These are phyloP conservation scores for Aporophyla lueneburgensis DNA, from an alignment of 2,888 invertebrate species.

Conservation along the genomic window DNA sequence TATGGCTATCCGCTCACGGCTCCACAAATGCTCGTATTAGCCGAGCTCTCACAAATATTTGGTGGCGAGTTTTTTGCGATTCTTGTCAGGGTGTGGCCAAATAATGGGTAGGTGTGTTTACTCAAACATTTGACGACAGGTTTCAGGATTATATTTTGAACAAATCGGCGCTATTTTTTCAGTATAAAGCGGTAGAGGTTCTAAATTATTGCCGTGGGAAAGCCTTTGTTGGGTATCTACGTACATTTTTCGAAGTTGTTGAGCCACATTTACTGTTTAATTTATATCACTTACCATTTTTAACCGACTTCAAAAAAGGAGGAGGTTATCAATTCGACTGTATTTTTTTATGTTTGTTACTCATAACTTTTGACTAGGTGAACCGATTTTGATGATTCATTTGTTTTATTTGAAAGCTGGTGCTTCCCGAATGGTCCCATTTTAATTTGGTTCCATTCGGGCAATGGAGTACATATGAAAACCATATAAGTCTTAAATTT, in stretches of 20 bases:
- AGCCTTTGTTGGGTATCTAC: not conserved
- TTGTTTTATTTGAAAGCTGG: too few species aligned
- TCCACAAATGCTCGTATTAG: conserved; percentile 55
- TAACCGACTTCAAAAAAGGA: too few species aligned
- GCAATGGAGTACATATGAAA: too few species aligned
- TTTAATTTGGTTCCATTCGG: too few species aligned
- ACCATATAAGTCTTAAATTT: too few species aligned
- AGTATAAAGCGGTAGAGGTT: conserved; percentile 8
- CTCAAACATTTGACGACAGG: conserved; percentile 30
- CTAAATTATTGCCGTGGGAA: not conserved
- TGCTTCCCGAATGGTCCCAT: too few species aligned
- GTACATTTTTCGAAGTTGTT: not conserved
- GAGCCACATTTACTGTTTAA: not conserved
- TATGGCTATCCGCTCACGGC: conserved; percentile 33
- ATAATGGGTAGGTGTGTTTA: conserved; percentile 43
- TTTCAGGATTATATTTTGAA: conserved; percentile 15
- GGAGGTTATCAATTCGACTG: too few species aligned
- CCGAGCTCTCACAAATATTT: conserved; percentile 55
- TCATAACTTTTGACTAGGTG: too few species aligned
- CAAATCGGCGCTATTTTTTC: conserved; percentile 9
- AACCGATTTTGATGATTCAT: too few species aligned
- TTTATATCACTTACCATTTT: not conserved
- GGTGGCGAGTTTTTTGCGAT: conserved; percentile 48
- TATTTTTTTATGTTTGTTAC: too few species aligned
- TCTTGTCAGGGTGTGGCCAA: conserved; percentile 25